Conservation (phyloP, 2,888 invertebrate genomes). For the Caenorhabditis zanzibari region DNA sequence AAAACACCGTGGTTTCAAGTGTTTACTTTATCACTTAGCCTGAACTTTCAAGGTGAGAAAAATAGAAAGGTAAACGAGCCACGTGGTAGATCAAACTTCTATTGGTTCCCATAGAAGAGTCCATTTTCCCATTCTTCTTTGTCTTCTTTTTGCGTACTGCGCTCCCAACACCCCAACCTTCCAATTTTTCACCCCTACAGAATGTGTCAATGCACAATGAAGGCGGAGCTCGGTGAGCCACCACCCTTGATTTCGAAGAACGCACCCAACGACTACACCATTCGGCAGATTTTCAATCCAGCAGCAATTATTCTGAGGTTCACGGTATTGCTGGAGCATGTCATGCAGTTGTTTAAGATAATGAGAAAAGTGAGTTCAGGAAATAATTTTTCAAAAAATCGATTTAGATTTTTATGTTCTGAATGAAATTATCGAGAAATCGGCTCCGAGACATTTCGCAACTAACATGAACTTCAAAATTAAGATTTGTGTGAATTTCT, state of each 20-base stretch:
- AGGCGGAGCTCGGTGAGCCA: constrained; percentile 52
- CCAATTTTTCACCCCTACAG: constrained; percentile 49
- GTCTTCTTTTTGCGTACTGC: neutral
- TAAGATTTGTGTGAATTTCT: no score
- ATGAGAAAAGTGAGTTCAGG: constrained; percentile 31
- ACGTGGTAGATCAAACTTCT: constrained; percentile 6
- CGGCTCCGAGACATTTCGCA: no score
- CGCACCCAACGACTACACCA: constrained; percentile 22
- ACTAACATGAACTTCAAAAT: no score
- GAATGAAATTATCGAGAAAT: no score
- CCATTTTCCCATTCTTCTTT: constrained; percentile 8
- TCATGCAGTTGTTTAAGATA: neutral
- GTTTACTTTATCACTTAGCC: constrained; percentile 35
- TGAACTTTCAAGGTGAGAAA: constrained; percentile 39
- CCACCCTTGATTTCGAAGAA: constrained; percentile 39
- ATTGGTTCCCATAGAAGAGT: neutral
- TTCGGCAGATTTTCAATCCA: neutral
- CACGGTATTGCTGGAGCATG: neutral
- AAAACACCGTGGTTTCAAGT: constrained; percentile 29
- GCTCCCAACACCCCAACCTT: constrained; percentile 11
- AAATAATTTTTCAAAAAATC: neutral
- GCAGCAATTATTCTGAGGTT: neutral
- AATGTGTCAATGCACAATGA: constrained; percentile 50
- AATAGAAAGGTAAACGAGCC: constrained; percentile 41
- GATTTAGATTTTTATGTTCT: no score